Evolutionary conservation across 1,140 invertebrate species (phyloP).

Genomic region (Cyclargus thomasi): DNA sequence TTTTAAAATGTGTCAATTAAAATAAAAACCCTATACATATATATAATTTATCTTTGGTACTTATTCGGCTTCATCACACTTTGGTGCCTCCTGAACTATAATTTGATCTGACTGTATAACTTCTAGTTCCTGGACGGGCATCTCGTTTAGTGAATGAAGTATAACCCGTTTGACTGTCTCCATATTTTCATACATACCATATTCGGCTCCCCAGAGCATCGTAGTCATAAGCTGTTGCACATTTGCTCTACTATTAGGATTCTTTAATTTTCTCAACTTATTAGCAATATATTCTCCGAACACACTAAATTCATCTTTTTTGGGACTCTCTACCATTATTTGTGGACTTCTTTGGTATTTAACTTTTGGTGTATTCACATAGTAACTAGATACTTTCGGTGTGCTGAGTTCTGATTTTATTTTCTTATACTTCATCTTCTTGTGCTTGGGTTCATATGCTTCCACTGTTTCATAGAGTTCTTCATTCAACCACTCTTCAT

Average conservation of each 20-base stretch:
- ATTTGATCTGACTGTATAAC: conserved; percentile 7
- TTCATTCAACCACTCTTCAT: conserved; percentile 65
- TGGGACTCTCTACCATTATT: conserved; percentile 34
- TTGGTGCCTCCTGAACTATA: conserved; percentile 9
- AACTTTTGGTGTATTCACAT: conserved; percentile 26
- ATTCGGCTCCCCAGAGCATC: conserved; percentile 65
- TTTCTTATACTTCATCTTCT: conserved; percentile 45
- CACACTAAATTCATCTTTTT: conserved; percentile 53
- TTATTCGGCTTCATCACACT: not conserved
- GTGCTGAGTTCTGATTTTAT: conserved; percentile 56
- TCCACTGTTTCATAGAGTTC: conserved; percentile 51
- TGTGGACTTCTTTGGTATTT: conserved; percentile 35
- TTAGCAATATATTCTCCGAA: conserved; percentile 65
- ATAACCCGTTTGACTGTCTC: conserved; percentile 56
- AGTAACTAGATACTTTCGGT: conserved; percentile 32
- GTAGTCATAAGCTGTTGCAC: conserved; percentile 65
- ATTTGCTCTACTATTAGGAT: conserved; percentile 48
- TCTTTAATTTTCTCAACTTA: conserved; percentile 59
- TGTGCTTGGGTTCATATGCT: conserved; percentile 43
- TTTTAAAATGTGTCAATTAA: too few species aligned
- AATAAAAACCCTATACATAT: too few species aligned
- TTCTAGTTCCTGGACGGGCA: conserved; percentile 35
- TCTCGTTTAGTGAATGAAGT: conserved; percentile 45
- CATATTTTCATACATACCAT: conserved; percentile 60
- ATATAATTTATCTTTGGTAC: not conserved